phyloP scores from a whole-genome alignment of 2,113 vertebrate genomes.

The Sander vitreus region DNA sequence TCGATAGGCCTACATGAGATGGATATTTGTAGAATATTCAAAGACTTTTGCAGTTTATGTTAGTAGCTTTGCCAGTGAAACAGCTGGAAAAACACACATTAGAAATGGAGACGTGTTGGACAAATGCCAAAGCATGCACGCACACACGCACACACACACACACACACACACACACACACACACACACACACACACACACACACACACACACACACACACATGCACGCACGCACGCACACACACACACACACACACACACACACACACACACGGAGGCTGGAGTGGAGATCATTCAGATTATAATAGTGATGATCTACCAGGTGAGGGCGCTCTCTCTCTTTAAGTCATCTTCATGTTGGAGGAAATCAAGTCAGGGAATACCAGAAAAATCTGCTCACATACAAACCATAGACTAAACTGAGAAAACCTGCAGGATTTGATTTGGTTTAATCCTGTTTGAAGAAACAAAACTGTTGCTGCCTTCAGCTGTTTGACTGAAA shows the following conservation, averaged over 20 bases:
- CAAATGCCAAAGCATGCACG: not conserved
- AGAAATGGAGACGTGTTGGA: not conserved
- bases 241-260: not conserved
- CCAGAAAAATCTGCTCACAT: constrained; percentile 1
- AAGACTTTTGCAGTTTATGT: no score
- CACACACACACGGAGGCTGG: not conserved
- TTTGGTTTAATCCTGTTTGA: not conserved
- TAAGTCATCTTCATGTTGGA: not conserved
- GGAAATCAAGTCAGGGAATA: not conserved
- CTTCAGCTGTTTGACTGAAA: no score
- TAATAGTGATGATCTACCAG: constrained; percentile 23
- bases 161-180: no score
- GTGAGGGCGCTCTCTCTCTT: constrained; percentile 65
- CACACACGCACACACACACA: not conserved
- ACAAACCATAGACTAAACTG: not conserved
- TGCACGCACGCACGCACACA: no score
- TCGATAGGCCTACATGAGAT: no score
- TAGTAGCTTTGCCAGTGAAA: no score
- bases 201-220: constrained; percentile 1
- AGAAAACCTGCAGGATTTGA: not conserved
- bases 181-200: not conserved
- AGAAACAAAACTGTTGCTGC: not conserved
- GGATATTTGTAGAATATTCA: no score
- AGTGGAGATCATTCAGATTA: not conserved
- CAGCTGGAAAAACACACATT: not conserved